These are phyloP conservation scores for Zaprionus camerounensis DNA, from an alignment of 1,140 invertebrate species.

Conservation along the genomic window DNA sequence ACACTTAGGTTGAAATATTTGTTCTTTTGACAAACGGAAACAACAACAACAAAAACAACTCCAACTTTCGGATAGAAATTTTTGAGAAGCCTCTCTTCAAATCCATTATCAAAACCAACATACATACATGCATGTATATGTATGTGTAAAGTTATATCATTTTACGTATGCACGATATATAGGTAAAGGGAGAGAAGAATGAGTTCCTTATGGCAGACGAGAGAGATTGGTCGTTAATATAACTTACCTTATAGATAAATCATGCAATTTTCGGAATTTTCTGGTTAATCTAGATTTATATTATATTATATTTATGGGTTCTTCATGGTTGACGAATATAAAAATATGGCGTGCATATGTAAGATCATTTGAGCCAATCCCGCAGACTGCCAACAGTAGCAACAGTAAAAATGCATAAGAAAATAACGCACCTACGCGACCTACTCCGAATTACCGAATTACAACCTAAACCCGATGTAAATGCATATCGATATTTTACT, in stretches of 20 bases:
- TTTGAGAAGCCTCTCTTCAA: conserved; percentile 16
- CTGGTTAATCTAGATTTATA: neutral
- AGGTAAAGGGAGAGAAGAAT: neutral
- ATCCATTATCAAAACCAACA: conserved; percentile 1
- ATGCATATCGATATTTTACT: neutral
- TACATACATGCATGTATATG: neutral
- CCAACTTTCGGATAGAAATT: conserved; percentile 17
- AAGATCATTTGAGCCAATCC: neutral
- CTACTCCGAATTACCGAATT: neutral
- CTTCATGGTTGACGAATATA: neutral
- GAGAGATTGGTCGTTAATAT: neutral
- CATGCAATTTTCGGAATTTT: neutral
- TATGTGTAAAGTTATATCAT: conserved; percentile 1
- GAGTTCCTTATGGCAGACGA: neutral
- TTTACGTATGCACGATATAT: neutral
- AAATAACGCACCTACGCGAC: neutral
- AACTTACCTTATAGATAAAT: neutral
- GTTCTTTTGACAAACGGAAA: conserved; percentile 37
- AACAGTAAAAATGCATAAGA: neutral
- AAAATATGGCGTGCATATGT: neutral
- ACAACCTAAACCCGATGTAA: neutral
- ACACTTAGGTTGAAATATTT: conserved; percentile 31
- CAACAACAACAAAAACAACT: neutral
- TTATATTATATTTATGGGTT: neutral
- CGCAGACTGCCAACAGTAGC: neutral